Base-by-base conservation (phyloP, 2,797 vertebrate genomes). In the Danio aesculapii region DNA sequence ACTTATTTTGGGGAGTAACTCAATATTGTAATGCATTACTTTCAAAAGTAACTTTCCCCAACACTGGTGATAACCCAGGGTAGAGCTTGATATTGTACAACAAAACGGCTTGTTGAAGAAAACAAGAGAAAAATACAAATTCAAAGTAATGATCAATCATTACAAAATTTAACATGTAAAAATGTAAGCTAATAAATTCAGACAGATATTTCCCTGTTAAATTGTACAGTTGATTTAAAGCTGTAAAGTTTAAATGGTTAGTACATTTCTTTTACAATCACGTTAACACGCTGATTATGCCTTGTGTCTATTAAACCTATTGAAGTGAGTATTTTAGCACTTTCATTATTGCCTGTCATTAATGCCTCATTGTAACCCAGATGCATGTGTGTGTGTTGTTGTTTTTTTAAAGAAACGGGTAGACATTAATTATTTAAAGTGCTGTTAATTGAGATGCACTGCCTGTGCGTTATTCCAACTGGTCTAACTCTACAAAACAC, bases 401-500 rank as follows among this genome's bases (percentile, higher is more conserved):
- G 30, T 66, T 67, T 63, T 49, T 68, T 14, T 14, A 50, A 19
- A 68, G 30, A 11, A n/a, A 1, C 9, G 30, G 14, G 10, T 16
- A n/a, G 19, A 55, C 39, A 71, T 71, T 43, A 43, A 30, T 30
- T 30, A 30, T 30, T 30, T 19, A n/a, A 72, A 72, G n/a, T 13
- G 52, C 52, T 72, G 9, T 44, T 71, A 50, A 71, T 57, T 44
- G 11, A 71, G 39, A 50, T 57, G 17, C 13, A 44, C n/a, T 19
- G 16, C 50, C 50, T 8, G 61, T 63, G n/a, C 59, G 30, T 12
- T 8, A 16, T 41, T 74, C 16, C 4, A 12, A 61, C 43, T 49
- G 43, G 7, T 19, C 10, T 17, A 55, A 73, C 64, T 79, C 17
- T 63, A 74, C 53, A 57, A 49, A 50, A 58, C 11, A 17, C 12